Evolutionary conservation across 2,113 vertebrate species (phyloP).

Genomic region (Prunella fulvescens): DNA sequence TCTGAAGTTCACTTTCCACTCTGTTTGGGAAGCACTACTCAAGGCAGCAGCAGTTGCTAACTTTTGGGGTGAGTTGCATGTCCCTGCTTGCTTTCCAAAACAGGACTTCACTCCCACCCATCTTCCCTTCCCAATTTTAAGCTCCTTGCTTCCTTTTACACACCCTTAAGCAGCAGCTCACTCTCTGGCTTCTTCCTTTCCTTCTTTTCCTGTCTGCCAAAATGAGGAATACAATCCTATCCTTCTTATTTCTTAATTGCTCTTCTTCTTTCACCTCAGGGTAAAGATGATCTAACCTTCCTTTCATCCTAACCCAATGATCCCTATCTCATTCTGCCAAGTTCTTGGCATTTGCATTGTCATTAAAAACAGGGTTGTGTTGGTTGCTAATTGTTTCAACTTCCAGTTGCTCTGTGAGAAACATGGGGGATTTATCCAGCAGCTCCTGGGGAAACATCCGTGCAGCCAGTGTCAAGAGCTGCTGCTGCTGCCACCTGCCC

Average conservation of each 20-base stretch:
- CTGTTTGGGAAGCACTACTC: neutral
- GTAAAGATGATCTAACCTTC: neutral
- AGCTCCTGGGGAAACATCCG: neutral
- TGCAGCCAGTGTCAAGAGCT: neutral
- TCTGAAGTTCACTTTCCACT: neutral
- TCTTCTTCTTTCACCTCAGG: neutral
- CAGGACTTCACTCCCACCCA: neutral
- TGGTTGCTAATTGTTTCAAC: neutral
- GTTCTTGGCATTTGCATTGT: neutral
- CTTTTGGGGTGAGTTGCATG: neutral
- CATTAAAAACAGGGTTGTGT: neutral
- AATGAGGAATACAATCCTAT: neutral
- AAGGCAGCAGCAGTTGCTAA: neutral
- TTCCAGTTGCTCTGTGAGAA: neutral
- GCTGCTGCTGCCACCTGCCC: neutral
- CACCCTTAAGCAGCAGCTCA: neutral
- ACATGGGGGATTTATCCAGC: neutral
- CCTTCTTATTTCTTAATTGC: neutral
- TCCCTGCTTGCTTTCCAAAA: neutral
- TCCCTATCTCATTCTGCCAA: neutral
- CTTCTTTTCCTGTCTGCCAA: neutral
- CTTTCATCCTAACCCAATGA: neutral
- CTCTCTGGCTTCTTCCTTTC: neutral
- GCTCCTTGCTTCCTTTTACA: neutral
- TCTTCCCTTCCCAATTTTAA: neutral